A percentile compares a stretch with the other conserved stretches of the same genome.
These are phyloP conservation scores for Oceanites oceanicus DNA, from an alignment of 2,113 vertebrate genomes.

Conservation along the genomic window DNA sequence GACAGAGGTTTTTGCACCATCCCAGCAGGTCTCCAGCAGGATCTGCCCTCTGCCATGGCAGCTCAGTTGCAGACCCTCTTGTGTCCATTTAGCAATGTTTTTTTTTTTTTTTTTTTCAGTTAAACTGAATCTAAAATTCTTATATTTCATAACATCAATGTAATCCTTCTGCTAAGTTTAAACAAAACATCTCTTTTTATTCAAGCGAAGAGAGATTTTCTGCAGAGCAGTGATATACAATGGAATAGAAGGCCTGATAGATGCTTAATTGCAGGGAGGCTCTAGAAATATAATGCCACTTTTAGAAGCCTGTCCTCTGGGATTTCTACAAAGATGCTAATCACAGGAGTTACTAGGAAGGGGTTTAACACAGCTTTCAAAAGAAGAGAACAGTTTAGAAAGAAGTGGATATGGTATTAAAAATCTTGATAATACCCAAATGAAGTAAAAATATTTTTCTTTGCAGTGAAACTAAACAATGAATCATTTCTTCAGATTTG, in stretches of 20 bases:
- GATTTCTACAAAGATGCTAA: conserved; percentile 37
- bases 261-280: conserved; percentile 30
- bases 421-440: neutral
- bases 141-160: neutral
- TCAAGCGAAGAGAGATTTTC: neutral
- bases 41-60: neutral
- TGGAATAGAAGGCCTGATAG: neutral
- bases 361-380: neutral
- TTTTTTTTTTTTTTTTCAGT: neutral
- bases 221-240: neutral
- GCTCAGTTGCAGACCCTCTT: neutral
- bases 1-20: neutral
- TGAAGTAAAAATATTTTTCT: neutral
- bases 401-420: neutral
- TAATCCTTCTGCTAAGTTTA: neutral
- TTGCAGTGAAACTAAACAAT: neutral
- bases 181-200: neutral
- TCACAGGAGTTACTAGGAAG: neutral
- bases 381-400: neutral
- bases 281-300: conserved; percentile 31
- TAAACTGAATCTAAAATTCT: neutral
- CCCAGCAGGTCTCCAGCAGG: neutral
- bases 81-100: neutral
- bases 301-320: conserved; percentile 32
- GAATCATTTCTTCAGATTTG: neutral